These are phyloP conservation scores for Charadrius vociferus DNA, from an alignment of 2,113 vertebrate genomes.

Conservation along the genomic window DNA sequence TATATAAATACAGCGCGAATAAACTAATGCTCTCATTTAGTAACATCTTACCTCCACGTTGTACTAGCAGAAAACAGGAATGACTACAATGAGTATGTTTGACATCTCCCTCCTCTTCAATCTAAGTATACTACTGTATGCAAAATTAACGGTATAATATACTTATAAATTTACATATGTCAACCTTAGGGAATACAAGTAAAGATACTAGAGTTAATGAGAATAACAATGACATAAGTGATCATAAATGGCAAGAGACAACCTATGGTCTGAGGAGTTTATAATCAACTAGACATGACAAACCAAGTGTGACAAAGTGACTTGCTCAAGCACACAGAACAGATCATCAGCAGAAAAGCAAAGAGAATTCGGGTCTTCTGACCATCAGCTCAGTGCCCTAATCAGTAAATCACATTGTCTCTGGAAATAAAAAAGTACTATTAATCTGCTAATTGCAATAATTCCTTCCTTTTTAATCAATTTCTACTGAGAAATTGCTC, in stretches of 20 bases:
- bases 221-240: background rate
- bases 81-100: too few species aligned
- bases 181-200: too few species aligned
- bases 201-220: too few species aligned
- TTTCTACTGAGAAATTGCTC: background rate
- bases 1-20: too few species aligned
- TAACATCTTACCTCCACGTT: too few species aligned
- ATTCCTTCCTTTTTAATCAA: background rate
- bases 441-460: background rate
- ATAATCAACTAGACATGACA: background rate
- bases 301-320: background rate
- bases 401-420: background rate
- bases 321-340: background rate
- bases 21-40: too few species aligned
- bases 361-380: background rate
- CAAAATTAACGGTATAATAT: too few species aligned
- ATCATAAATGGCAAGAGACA: background rate
- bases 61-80: too few species aligned
- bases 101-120: too few species aligned
- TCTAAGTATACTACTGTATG: too few species aligned
- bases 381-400: background rate
- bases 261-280: background rate
- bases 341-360: background rate
- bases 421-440: background rate
- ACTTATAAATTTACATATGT: too few species aligned